Percentiles rank a stretch among this genome's conserved stretches.
Conservation (phyloP, 1,140 invertebrate species). For the Bradysia coprophila region DNA sequence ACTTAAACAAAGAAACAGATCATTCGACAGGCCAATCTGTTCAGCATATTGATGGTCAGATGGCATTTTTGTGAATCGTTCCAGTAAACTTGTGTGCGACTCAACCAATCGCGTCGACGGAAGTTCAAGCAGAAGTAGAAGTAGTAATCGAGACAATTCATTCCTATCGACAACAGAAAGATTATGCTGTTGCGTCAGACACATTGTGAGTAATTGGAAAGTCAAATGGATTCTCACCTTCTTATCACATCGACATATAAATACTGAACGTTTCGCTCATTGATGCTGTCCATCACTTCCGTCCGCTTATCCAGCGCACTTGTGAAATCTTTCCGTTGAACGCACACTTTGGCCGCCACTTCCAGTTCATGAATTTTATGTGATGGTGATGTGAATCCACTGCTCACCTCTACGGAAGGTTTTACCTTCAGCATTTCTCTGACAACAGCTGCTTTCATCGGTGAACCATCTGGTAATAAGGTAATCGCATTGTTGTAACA, state of each 20-base stretch:
- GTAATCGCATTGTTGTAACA: conserved; percentile 16
- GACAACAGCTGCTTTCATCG: conserved; percentile 18
- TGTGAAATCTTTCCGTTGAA: conserved; percentile 12
- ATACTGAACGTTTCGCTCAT: conserved; percentile 14
- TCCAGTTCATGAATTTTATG: conserved; percentile 20
- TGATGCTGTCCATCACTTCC: conserved; percentile 20
- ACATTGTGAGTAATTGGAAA: conserved; percentile 12
- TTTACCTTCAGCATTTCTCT: conserved; percentile 13
- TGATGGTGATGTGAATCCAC: conserved; percentile 17
- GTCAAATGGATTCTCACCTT: neutral
- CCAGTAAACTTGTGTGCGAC: conserved; percentile 20
- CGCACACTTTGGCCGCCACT: conserved; percentile 9
- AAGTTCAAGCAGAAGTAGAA: conserved; percentile 16
- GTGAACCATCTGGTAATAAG: conserved; percentile 12
- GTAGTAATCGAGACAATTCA: conserved; percentile 15
- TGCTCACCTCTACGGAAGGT: conserved; percentile 14
- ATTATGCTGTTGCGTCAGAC: conserved; percentile 15
- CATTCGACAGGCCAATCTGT: neutral
- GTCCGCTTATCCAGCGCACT: conserved; percentile 16
- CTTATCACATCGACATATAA: conserved; percentile 16
- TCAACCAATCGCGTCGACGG: conserved; percentile 19
- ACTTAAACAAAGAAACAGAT: neutral
- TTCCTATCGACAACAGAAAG: conserved; percentile 10
- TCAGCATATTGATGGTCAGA: neutral
- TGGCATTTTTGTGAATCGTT: conserved; percentile 9